phyloP scores from a whole-genome alignment of 2,113 vertebrate genomes.

The Platichthys flesus region DNA sequence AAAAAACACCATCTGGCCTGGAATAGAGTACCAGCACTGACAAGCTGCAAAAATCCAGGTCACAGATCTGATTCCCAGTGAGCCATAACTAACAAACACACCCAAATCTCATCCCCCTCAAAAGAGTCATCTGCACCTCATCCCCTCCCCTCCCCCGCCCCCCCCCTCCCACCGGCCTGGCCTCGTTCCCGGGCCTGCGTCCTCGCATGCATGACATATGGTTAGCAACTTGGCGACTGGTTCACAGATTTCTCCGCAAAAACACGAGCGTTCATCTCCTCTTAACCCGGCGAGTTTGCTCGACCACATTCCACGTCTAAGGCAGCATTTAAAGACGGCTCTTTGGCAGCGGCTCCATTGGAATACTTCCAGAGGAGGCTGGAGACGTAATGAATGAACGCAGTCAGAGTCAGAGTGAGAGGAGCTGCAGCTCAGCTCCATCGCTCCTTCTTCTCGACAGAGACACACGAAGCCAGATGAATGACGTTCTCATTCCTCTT shows the following conservation, averaged over 20 bases:
- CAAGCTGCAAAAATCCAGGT: slow-evolving; percentile 29
- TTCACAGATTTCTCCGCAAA: slow-evolving; percentile 28
- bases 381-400: slow-evolving; percentile 7
- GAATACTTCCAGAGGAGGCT: slow-evolving; percentile 20
- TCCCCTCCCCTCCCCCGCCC: not conserved
- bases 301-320: slow-evolving; percentile 42
- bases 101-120: slow-evolving; percentile 34
- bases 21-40: not conserved
- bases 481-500: slow-evolving; percentile 19
- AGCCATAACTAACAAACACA: slow-evolving; percentile 41
- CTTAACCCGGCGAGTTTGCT: slow-evolving; percentile 18
- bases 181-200: slow-evolving; percentile 26
- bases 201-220: slow-evolving; percentile 43
- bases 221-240: slow-evolving; percentile 47
- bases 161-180: slow-evolving; percentile 26
- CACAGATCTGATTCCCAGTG: slow-evolving; percentile 3
- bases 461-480: slow-evolving; percentile 23
- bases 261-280: slow-evolving; percentile 32
- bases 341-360: slow-evolving; percentile 12
- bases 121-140: slow-evolving; percentile 38
- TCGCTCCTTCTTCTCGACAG: not conserved
- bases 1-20: slow-evolving; percentile 19
- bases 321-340: slow-evolving; percentile 7
- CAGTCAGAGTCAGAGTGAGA: not conserved
- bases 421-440: not conserved